Evolutionary conservation across 2,113 vertebrate genomes (phyloP).

Genomic region (Taurulus bubalis): DNA sequence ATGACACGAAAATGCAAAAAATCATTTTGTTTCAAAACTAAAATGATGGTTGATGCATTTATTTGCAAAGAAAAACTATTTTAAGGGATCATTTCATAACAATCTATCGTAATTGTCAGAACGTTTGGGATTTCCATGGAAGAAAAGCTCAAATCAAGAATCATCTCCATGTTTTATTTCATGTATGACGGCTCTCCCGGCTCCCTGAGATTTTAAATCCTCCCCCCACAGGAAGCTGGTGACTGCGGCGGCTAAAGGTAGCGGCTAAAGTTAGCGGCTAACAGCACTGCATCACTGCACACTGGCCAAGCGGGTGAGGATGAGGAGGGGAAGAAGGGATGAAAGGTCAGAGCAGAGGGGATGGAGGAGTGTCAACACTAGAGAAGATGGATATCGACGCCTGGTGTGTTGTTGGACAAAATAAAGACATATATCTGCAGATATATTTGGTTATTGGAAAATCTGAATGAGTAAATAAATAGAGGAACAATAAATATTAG

Average conservation of each 20-base stretch:
- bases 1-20: no score
- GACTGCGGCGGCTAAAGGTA: slow-evolving; percentile 47
- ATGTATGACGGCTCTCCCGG: no score
- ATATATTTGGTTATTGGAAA: not conserved
- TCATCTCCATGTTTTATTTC: no score
- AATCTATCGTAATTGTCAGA: not conserved
- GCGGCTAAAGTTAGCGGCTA: slow-evolving; percentile 42
- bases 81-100: not conserved
- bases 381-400: slow-evolving; percentile 27
- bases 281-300: slow-evolving; percentile 79
- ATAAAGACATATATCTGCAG: not conserved
- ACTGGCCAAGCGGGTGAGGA: slow-evolving; percentile 65
- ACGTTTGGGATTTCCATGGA: not conserved
- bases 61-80: not conserved
- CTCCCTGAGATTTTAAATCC: not conserved
- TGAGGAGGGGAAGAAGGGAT: slow-evolving; percentile 14
- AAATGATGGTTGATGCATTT: no score
- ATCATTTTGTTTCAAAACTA: no score
- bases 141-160: not conserved
- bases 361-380: slow-evolving; percentile 55
- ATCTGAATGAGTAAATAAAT: not conserved
- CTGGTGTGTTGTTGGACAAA: not conserved
- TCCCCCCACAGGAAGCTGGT: no score
- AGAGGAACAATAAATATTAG: not conserved
- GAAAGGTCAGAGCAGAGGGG: slow-evolving; percentile 43